These are phyloP conservation scores for Diplogasteroides magnus DNA, from an alignment of 1,140 invertebrate species.

Conservation along the genomic window DNA sequence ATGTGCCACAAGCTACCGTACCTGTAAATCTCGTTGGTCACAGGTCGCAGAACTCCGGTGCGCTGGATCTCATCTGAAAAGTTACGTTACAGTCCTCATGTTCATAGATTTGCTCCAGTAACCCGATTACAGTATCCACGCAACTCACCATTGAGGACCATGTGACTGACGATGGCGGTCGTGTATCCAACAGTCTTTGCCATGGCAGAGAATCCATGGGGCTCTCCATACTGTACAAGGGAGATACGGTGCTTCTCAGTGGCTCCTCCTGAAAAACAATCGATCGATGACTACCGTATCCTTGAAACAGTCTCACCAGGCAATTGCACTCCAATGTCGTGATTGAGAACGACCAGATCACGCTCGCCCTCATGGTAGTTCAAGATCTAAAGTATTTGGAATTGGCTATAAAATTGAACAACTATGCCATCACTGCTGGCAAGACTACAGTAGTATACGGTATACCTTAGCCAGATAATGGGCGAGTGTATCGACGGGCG, in stretches of 20 bases:
- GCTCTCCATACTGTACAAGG: slow-evolving; percentile 84
- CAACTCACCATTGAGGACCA: slow-evolving; percentile 80
- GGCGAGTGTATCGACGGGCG: slow-evolving; percentile 81
- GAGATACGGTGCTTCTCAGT: slow-evolving; percentile 80
- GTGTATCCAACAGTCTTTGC: slow-evolving; percentile 92
- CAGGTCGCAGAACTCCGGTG: slow-evolving; percentile 58
- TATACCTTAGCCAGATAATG: slow-evolving; percentile 76
- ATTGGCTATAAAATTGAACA: background rate
- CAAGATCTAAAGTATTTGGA: slow-evolving; percentile 58
- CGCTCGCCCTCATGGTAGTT: slow-evolving; percentile 75
- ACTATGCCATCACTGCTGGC: background rate
- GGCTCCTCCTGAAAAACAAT: slow-evolving; percentile 15
- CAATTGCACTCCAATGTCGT: slow-evolving; percentile 86
- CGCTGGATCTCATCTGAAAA: slow-evolving; percentile 61
- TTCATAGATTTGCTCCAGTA: background rate
- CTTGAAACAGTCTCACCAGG: slow-evolving; percentile 68
- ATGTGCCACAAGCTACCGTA: too few relatives aligned
- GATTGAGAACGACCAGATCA: slow-evolving; percentile 86
- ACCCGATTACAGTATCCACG: background rate
- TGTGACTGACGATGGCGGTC: slow-evolving; percentile 88
- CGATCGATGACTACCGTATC: too few relatives aligned
- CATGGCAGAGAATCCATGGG: slow-evolving; percentile 86
- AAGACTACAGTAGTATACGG: too few relatives aligned
- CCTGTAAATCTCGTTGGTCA: slow-evolving; percentile 58
- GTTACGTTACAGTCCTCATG: background rate